Conservation (phyloP, 2,113 vertebrate genomes). For the Ascaphus truei region DNA sequence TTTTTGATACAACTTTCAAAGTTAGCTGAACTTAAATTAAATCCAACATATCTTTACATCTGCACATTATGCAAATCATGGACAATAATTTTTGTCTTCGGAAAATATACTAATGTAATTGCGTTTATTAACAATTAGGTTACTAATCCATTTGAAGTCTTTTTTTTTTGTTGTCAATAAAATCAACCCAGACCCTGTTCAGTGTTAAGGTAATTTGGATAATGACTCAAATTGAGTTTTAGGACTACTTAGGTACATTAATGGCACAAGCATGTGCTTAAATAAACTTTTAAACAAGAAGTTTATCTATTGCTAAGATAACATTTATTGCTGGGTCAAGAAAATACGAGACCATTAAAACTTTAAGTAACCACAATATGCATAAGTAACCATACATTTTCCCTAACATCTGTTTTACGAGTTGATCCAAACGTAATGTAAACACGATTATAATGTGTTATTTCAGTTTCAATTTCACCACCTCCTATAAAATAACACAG, state of each 20-base stretch:
- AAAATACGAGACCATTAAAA: constrained; percentile 17
- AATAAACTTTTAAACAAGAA: constrained; percentile 9
- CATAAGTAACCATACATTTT: neutral
- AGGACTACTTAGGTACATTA: constrained; percentile 1
- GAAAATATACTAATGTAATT: no score
- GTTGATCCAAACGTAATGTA: constrained; percentile 26
- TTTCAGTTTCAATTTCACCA: constrained; percentile 25
- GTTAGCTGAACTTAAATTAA: no score
- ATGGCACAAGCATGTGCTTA: constrained; percentile 14
- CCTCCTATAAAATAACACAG: constrained; percentile 35
- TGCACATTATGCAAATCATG: no score
- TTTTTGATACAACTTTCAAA: no score
- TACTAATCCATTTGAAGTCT: no score
- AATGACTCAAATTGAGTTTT: constrained; percentile 1
- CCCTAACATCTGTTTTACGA: constrained; percentile 20
- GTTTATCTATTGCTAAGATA: constrained; percentile 28
- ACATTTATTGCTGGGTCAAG: constrained; percentile 28
- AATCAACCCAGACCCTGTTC: neutral
- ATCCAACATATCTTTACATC: no score
- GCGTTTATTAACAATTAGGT: no score
- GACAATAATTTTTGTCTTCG: no score
- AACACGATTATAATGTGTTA: constrained; percentile 35
- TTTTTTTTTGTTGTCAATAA: no score
- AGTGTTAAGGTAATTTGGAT: neutral
- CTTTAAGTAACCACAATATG: constrained; percentile 7